These are phyloP conservation scores for Columba guinea DNA, from an alignment of 2,797 vertebrate genomes.

Conservation along the genomic window DNA sequence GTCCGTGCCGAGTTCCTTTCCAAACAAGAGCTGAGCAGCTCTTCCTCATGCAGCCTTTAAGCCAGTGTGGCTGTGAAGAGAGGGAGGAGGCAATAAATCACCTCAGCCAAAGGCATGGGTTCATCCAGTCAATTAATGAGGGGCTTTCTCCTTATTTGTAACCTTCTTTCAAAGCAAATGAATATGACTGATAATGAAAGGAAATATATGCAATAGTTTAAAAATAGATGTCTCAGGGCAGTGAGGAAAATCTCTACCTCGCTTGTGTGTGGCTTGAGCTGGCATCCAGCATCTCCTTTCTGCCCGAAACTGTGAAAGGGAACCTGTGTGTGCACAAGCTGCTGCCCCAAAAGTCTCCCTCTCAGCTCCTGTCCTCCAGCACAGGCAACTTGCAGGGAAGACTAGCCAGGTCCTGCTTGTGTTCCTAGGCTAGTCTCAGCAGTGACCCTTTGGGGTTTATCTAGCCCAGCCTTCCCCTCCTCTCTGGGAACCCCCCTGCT, in stretches of 20 bases:
- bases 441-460: not conserved
- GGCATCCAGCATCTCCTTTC: not conserved
- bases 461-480: not conserved
- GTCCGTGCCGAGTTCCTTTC: not conserved
- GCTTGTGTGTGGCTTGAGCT: not conserved
- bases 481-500: too few species aligned
- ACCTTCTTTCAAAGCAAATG: slow-evolving; percentile 5
- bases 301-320: not conserved
- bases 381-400: not conserved
- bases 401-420: not conserved
- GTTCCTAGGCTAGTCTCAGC: not conserved
- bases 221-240: slow-evolving; percentile 9
- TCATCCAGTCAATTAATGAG: not conserved
- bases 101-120: not conserved
- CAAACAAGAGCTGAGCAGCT: not conserved
- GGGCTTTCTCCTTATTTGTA: slow-evolving; percentile 57
- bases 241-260: not conserved
- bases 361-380: not conserved
- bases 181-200: not conserved
- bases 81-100: slow-evolving; percentile 32
- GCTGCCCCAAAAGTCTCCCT: not conserved
- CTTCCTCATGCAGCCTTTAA: not conserved
- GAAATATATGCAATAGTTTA: not conserved
- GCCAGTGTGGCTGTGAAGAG: not conserved
- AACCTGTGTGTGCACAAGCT: fast-evolving